A percentile compares a stretch with the other conserved stretches of the same genome.
These are phyloP conservation scores for Scolopax rusticola DNA, from an alignment of 2,797 vertebrate species.

Conservation along the genomic window DNA sequence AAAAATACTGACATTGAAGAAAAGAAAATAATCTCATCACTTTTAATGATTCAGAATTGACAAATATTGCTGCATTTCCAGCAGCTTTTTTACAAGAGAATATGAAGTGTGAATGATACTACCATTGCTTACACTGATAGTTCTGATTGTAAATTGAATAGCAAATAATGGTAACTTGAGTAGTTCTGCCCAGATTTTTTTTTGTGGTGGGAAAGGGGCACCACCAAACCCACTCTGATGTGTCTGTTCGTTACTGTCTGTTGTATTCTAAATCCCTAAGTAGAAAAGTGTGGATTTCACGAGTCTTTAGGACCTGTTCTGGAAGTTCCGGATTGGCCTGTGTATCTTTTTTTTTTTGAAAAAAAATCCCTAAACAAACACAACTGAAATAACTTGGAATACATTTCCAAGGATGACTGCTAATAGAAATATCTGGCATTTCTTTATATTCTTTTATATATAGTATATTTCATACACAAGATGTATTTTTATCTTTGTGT, in stretches of 20 bases:
- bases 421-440: not conserved
- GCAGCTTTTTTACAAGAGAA: not conserved
- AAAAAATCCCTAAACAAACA: not conserved
- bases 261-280: not conserved
- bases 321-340: not conserved
- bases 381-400: not conserved
- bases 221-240: not conserved
- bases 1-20: not conserved
- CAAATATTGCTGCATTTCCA: not conserved
- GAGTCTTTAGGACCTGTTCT: not conserved
- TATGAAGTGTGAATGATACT: not conserved
- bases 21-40: not conserved
- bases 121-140: not conserved
- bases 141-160: not conserved
- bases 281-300: not conserved
- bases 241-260: not conserved
- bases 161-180: not conserved
- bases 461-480: not conserved
- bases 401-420: not conserved
- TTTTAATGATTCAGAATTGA: not conserved
- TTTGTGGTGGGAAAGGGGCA: not conserved
- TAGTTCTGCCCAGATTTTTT: constrained; percentile 21
- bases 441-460: not conserved
- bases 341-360: not conserved
- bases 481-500: no score